Evolutionary conservation across 2,797 vertebrate species (phyloP).

Genomic region (Cyclopterus lumpus): DNA sequence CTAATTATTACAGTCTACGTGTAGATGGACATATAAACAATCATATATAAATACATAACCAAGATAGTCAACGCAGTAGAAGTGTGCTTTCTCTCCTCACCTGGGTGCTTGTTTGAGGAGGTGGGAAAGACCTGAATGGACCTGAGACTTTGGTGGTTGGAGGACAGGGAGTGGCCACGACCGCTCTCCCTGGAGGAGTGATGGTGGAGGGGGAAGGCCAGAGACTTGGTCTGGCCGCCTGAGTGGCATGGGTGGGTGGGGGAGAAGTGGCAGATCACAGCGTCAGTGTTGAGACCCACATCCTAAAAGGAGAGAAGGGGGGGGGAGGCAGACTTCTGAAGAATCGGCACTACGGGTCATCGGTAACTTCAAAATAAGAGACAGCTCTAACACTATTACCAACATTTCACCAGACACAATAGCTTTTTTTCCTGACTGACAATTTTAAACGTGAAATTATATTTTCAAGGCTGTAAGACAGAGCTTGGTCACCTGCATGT

Average conservation of each 20-base stretch:
- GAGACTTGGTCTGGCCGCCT: conserved; percentile 64
- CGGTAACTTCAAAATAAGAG: neutral
- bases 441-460: too few relatives aligned
- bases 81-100: conserved; percentile 48
- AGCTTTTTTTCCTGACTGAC: too few relatives aligned
- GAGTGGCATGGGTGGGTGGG: conserved; percentile 21
- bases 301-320: conserved; percentile 51
- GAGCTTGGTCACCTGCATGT: too few relatives aligned
- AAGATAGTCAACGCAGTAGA: neutral
- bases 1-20: too few relatives aligned
- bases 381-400: neutral
- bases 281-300: conserved; percentile 72
- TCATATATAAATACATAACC: neutral
- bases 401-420: too few relatives aligned
- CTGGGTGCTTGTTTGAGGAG: conserved; percentile 70
- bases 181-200: conserved; percentile 46
- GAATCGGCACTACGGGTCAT: neutral
- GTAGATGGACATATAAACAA: too few relatives aligned
- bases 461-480: too few relatives aligned
- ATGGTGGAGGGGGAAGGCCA: conserved; percentile 56
- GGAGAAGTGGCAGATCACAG: conserved; percentile 47
- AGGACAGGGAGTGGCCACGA: conserved; percentile 42
- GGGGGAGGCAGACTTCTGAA: neutral
- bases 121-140: conserved; percentile 54
- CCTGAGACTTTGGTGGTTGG: conserved; percentile 47